These are phyloP conservation scores for Myotis yumanensis DNA, from an alignment of 2,113 vertebrate species.

Conservation along the genomic window DNA sequence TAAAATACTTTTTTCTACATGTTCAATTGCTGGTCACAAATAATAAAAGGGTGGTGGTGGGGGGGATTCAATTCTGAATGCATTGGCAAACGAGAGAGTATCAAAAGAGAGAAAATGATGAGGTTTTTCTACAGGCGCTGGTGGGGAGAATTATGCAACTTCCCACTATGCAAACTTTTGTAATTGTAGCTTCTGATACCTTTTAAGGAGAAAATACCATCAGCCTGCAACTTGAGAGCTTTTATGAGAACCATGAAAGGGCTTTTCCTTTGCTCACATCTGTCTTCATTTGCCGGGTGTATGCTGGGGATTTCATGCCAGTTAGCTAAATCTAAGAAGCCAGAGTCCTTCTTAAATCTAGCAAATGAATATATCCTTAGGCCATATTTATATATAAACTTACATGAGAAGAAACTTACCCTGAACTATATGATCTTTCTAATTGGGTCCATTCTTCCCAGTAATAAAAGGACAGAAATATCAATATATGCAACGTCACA, in stretches of 20 bases:
- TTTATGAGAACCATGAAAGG: conserved; percentile 76
- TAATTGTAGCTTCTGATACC: conserved; percentile 71
- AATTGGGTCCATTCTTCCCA: not conserved
- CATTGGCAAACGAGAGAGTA: not conserved
- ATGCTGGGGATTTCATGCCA: conserved; percentile 59
- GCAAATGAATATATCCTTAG: not conserved
- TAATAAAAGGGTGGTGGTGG: not conserved
- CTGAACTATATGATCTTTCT: not conserved
- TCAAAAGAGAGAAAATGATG: conserved; percentile 45
- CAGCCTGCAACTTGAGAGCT: conserved; percentile 60
- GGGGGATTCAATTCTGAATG: not conserved
- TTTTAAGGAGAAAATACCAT: conserved; percentile 73
- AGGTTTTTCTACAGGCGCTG: conserved; percentile 19
- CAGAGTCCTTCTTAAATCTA: conserved; percentile 47
- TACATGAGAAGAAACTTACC: not conserved
- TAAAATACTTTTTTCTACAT: not conserved
- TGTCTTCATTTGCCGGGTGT: conserved; percentile 69
- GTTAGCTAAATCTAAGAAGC: conserved; percentile 46
- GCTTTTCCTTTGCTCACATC: conserved; percentile 67
- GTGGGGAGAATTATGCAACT: conserved; percentile 68
- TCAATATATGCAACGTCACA: not conserved
- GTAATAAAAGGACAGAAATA: not conserved
- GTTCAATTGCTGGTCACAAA: conserved; percentile 29
- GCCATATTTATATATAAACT: not conserved
- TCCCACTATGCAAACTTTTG: conserved; percentile 64